These are phyloP conservation scores for Podiceps cristatus DNA, from an alignment of 2,113 vertebrate genomes.

Conservation along the genomic window DNA sequence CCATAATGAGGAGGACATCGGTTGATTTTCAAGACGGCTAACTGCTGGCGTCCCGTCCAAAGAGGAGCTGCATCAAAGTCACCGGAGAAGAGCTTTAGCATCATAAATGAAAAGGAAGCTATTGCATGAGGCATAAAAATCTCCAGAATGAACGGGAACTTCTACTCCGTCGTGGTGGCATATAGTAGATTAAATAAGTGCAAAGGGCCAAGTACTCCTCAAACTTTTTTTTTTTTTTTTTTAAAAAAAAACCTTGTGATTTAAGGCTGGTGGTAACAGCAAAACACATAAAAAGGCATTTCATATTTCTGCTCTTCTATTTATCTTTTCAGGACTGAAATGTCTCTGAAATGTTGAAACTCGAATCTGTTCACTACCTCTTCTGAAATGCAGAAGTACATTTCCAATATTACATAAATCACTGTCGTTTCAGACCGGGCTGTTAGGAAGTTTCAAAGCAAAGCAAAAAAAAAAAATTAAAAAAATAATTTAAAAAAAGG, in stretches of 20 bases:
- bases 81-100: background rate
- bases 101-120: background rate
- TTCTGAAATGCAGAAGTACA: constrained; percentile 27
- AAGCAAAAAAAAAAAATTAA: background rate
- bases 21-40: background rate
- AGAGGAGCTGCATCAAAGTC: background rate
- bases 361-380: background rate
- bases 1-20: background rate
- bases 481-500: no score
- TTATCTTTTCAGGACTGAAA: background rate
- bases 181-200: background rate
- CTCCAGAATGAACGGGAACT: background rate
- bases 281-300: background rate
- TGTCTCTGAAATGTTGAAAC: background rate
- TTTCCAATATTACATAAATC: constrained; percentile 26
- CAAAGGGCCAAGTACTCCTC: background rate
- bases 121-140: background rate
- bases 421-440: background rate
- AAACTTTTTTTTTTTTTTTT: background rate
- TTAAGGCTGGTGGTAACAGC: background rate
- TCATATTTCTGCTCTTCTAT: background rate
- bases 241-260: background rate
- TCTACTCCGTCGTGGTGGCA: background rate
- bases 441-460: background rate
- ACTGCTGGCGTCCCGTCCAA: background rate